Base-by-base conservation (phyloP, 2,888 invertebrate species). In the Volucella inanis region DNA sequence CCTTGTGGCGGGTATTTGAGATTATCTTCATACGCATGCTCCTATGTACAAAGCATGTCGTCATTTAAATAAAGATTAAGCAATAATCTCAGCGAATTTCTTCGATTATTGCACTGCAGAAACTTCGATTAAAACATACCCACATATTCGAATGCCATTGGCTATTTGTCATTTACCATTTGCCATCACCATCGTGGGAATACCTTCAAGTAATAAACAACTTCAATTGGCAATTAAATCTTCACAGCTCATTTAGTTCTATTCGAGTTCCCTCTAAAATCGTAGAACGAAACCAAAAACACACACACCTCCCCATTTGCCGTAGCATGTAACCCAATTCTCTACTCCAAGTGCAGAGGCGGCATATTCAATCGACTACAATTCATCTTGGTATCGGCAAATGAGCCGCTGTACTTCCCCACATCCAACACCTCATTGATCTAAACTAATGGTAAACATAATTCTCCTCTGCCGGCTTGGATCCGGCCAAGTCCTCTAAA, bases 381-480 rank as follows among this genome's bases (percentile, higher is more conserved):
- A 75, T 79, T 79, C 79, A 82, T 77, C 67, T 78, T 52, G 70
- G 31, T 45, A 79, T 62, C 75, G 31, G 67, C 84, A 79, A 79
- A 75, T 74, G 74, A 75, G 70, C 74, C 74, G 80, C 72, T 76
- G 71, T 62, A 77, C 41, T 18, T 43, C 39, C 55, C 15, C 52
- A 39, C 59, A 72, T 59, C 81, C 83, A 84, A 84, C 83, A 84
- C 83, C 81, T 77, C 81, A 85, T 81, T 81, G 85, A 81, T 81
- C 52, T 47, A 72, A 85, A 72, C 85, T 85, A 85, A 85, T 81
- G 81, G 76, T 57, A 72, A 81, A 77, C 85, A 85, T 85, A 81
- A 80, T 72, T 85, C 81, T 72, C 67, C 71, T 43, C 57, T n/a
- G 49, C 64, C 57, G 65, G 49, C 52, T 64, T 45, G 31, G 59